These are phyloP conservation scores for Ptychadena robeensis DNA, from an alignment of 2,797 vertebrate species.

Conservation along the genomic window DNA sequence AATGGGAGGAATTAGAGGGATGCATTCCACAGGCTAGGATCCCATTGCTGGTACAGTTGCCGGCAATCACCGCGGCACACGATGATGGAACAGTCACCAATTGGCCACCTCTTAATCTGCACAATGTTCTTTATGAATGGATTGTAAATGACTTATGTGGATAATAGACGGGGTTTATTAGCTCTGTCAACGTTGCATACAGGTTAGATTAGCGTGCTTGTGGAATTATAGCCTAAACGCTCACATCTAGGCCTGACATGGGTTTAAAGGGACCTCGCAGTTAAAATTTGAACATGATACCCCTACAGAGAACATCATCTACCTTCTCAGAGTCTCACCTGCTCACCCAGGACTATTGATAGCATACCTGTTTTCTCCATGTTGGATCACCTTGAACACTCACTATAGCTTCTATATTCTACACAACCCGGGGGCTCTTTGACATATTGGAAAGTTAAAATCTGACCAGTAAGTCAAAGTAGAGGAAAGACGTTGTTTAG, in stretches of 20 bases:
- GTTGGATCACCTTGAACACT: too few relatives aligned
- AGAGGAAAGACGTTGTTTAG: too few relatives aligned
- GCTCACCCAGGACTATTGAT: neutral
- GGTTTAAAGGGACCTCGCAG: neutral
- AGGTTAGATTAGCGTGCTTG: neutral
- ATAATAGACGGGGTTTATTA: neutral
- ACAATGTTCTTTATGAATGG: fast-evolving
- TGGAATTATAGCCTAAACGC: neutral
- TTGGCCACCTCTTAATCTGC: neutral
- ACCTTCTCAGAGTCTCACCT: neutral
- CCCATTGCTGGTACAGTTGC: slow-evolving; percentile 59
- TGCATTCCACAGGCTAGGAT: slow-evolving; percentile 70
- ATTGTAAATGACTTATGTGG: neutral
- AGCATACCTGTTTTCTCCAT: neutral
- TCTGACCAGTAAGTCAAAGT: too few relatives aligned
- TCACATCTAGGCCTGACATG: neutral
- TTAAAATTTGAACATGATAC: neutral
- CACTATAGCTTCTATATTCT: too few relatives aligned
- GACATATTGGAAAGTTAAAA: too few relatives aligned
- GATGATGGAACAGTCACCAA: neutral
- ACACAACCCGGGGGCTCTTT: too few relatives aligned
- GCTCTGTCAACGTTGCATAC: neutral
- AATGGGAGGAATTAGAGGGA: neutral
- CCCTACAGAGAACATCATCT: neutral
- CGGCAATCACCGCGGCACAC: neutral